Base-by-base conservation (phyloP, 2,113 vertebrate genomes). In the Chitala chitala region DNA sequence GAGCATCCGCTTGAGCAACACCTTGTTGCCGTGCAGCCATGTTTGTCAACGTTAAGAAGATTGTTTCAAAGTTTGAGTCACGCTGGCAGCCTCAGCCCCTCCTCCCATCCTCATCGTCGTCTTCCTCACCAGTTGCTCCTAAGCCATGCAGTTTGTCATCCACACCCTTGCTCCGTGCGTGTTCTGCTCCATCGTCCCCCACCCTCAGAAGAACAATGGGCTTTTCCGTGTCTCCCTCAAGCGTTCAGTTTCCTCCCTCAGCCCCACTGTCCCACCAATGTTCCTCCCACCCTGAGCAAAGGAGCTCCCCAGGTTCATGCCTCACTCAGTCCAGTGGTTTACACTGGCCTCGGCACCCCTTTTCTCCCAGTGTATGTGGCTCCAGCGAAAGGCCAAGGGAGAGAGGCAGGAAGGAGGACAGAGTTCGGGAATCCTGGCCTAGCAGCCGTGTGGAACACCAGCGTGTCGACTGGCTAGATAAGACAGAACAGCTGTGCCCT, bases 41-140 rank as follows among this genome's bases (percentile, higher is more conserved):
- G 84, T 84, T 84, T 29, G 78, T 78, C 2, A 68, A 74, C 12
- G 46, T 78, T 13, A 87, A 84, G 64, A 85, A 85, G 59, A 85
- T 83, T 2, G 69, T 82, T 4, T 78, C 69, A 1, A 75, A 44
- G 10, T 83, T 84, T 13, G 83, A 86, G 73, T 75, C 59, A 1
- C 76, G 75, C 9, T 78, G 20, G n/a, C 75, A 76, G 12, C 31
- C 78, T 26, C 78, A 33, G 10, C 81, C 76, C 5, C n/a, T n/a
- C 31, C 53, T 5, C 65, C 74, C 7, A 26, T 38, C 61, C 13
- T 33, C 58, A 26, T 22, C 76, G 6, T 22, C 54, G 4, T 33
- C 54, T 44, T 22, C 59, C 40, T 24, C 15, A 36, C 26, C 46
- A 56, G 4, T n/a, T 31, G 10, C 66, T 36, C 55, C 69, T 50